These are phyloP conservation scores for Rhimphoctona megacephalus DNA, from an alignment of 2,888 invertebrate species.

Conservation along the genomic window DNA sequence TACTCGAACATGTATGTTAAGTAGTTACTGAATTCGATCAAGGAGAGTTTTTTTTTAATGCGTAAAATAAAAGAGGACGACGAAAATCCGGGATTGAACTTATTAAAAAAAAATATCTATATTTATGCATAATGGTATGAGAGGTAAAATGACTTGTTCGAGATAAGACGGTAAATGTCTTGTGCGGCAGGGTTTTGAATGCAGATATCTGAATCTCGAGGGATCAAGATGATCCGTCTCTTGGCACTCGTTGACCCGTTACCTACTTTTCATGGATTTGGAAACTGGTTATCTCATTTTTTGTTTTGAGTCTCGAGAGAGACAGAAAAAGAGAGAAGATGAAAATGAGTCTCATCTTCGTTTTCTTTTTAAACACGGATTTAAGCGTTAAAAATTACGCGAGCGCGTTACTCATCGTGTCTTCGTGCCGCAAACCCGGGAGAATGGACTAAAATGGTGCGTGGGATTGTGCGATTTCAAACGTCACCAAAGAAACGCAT, in stretches of 20 bases:
- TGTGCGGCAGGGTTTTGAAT: constrained; percentile 39
- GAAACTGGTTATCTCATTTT: constrained; percentile 41
- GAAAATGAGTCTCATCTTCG: constrained; percentile 43
- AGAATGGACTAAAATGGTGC: constrained; percentile 63
- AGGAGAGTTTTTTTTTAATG: neutral
- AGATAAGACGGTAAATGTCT: constrained; percentile 46
- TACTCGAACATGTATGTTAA: neutral
- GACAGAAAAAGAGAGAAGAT: neutral
- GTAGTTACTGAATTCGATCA: neutral
- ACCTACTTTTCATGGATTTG: constrained; percentile 55
- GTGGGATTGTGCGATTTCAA: constrained; percentile 56
- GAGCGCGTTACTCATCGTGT: constrained; percentile 48
- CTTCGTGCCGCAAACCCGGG: neutral
- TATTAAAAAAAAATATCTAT: constrained; percentile 33
- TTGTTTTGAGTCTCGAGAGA: constrained; percentile 3
- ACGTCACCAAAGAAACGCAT: constrained; percentile 13
- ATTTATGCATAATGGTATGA: constrained; percentile 16
- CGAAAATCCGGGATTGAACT: constrained; percentile 58
- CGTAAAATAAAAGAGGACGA: neutral
- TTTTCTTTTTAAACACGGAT: constrained; percentile 2
- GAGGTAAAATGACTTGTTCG: constrained; percentile 40
- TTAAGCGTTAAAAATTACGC: constrained; percentile 29
- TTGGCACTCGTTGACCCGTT: constrained; percentile 41
- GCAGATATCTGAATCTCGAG: constrained; percentile 46
- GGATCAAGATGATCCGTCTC: constrained; percentile 47